These are phyloP conservation scores for Proterorhinus semilunaris DNA, from an alignment of 2,113 vertebrate species.

Conservation along the genomic window DNA sequence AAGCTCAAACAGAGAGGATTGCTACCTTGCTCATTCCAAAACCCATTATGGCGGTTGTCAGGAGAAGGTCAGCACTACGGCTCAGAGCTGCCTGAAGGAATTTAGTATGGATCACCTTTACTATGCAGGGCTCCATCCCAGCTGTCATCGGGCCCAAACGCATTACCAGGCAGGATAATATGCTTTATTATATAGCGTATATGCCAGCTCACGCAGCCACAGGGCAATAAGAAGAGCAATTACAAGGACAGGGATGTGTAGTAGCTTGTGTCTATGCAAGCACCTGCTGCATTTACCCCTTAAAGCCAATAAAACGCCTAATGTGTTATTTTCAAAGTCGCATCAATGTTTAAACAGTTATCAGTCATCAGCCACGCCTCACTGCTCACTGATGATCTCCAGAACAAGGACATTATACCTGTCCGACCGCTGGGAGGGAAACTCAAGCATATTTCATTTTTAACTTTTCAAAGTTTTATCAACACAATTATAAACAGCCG, in stretches of 20 bases:
- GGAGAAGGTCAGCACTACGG: constrained; percentile 68
- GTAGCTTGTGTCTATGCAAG: constrained; percentile 27
- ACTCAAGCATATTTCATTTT: constrained; percentile 15
- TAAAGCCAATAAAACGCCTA: constrained; percentile 63
- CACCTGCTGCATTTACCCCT: constrained; percentile 66
- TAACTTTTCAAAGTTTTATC: not conserved
- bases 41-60: constrained; percentile 73
- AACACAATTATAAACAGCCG: not conserved
- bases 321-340: constrained; percentile 67
- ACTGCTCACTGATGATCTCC: constrained; percentile 54
- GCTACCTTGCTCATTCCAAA: constrained; percentile 56
- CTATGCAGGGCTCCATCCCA: constrained; percentile 66
- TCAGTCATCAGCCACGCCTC: constrained; percentile 60
- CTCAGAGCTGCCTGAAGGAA: constrained; percentile 64
- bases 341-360: constrained; percentile 75
- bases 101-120: constrained; percentile 69
- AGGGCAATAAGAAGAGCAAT: constrained; percentile 76
- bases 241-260: constrained; percentile 63
- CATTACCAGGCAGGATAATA: constrained; percentile 74
- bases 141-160: constrained; percentile 75
- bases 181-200: constrained; percentile 72
- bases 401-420: constrained; percentile 52
- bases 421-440: constrained; percentile 27
- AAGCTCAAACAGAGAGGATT: constrained; percentile 48
- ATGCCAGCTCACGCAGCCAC: constrained; percentile 66